Conservation (phyloP, 2,113 vertebrate genomes). For the Sinosuthora webbiana region DNA sequence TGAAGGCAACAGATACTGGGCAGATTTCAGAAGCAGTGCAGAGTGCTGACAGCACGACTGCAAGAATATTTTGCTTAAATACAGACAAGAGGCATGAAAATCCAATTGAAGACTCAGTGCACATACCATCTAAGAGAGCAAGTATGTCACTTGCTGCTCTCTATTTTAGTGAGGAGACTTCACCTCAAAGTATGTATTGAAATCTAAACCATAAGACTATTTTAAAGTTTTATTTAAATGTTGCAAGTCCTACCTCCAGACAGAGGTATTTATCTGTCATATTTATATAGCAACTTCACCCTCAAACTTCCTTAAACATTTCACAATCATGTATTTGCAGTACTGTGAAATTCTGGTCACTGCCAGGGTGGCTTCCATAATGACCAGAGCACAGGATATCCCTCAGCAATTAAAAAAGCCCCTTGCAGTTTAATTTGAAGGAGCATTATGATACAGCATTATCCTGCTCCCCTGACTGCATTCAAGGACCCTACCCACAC, state of each 20-base stretch:
- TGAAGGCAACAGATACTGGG: not conserved
- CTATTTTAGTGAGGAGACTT: not conserved
- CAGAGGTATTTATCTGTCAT: slow-evolving; percentile 1
- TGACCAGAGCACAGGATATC: not conserved
- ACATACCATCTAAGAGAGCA: not conserved
- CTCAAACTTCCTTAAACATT: not conserved
- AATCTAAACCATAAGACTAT: not conserved
- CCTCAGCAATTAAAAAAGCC: not conserved
- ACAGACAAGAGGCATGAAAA: not conserved
- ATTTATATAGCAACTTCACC: slow-evolving; percentile 2
- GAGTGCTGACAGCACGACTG: not conserved
- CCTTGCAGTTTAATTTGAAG: not conserved
- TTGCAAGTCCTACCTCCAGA: not conserved
- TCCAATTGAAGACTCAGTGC: not conserved
- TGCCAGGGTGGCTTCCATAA: not conserved
- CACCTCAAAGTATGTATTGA: not conserved
- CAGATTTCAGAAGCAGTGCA: not conserved
- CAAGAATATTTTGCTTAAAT: not conserved
- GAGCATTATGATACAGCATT: not conserved
- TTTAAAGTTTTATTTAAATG: slow-evolving; percentile 8
- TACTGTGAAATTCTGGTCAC: not conserved
- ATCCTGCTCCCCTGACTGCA: not conserved
- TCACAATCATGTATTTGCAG: not conserved
- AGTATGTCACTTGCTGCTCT: not conserved
- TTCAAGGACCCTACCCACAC: not conserved